Evolutionary conservation across 2,113 vertebrate genomes (phyloP).

Genomic region (Zapornia atra): DNA sequence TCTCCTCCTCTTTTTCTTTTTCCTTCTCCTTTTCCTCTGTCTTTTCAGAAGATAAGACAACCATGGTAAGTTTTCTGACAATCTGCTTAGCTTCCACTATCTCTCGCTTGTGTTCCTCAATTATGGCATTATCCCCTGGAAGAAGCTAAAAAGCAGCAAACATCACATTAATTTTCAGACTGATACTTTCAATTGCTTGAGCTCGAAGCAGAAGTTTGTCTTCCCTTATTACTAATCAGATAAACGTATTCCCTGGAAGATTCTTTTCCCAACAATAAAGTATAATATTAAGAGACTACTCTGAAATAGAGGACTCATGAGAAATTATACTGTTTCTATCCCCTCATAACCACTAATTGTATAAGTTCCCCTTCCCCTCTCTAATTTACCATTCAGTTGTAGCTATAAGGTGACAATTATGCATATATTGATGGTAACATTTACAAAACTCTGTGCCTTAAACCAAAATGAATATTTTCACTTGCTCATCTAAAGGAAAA

Average conservation of each 20-base stretch:
- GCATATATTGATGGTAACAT: background rate
- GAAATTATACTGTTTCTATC: background rate
- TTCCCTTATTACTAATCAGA: background rate
- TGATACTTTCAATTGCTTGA: background rate
- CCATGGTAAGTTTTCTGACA: conserved; percentile 95
- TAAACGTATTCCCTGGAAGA: background rate
- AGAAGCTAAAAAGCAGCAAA: conserved; percentile 81
- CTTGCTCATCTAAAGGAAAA: background rate
- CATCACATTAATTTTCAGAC: too few species aligned
- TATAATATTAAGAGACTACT: background rate
- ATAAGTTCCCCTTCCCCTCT: background rate
- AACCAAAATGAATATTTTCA: background rate
- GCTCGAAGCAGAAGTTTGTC: background rate
- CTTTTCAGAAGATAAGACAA: conserved; percentile 92
- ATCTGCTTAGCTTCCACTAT: conserved; percentile 95
- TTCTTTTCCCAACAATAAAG: background rate
- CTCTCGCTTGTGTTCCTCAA: conserved; percentile 92
- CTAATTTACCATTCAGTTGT: background rate
- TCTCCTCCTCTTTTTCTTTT: conserved; percentile 89
- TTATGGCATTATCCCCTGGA: conserved; percentile 87
- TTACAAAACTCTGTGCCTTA: background rate
- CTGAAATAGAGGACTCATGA: background rate
- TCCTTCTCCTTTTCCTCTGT: conserved; percentile 89
- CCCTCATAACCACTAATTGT: background rate
- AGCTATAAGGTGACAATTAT: background rate